These are phyloP conservation scores for Perca flavescens DNA, from an alignment of 2,113 vertebrate species.

Conservation along the genomic window DNA sequence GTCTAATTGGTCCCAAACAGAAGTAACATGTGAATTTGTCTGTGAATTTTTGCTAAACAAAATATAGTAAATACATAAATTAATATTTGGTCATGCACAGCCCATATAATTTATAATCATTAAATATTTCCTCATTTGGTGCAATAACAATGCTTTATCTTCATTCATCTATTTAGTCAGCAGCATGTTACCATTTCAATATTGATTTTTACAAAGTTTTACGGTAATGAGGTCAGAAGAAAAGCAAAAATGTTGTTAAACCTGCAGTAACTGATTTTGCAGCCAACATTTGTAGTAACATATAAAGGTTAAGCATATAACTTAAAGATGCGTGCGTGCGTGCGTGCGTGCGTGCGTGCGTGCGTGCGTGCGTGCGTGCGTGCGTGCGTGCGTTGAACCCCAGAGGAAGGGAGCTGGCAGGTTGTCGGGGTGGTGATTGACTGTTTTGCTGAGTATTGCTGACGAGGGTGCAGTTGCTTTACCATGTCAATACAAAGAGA, in stretches of 20 bases:
- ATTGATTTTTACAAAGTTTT: not conserved
- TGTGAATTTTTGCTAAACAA: not conserved
- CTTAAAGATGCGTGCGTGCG: no score
- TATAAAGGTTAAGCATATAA: no score
- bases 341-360: not conserved
- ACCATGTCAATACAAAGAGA: conserved; percentile 68
- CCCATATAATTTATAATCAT: not conserved
- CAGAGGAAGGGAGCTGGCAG: conserved; percentile 42
- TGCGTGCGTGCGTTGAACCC: conserved; percentile 25
- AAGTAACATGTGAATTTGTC: no score
- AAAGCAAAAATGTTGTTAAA: not conserved
- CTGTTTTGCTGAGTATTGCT: conserved; percentile 65
- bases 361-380: not conserved
- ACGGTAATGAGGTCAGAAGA: not conserved
- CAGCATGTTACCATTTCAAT: not conserved
- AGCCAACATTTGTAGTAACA: no score
- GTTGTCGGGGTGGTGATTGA: conserved; percentile 65
- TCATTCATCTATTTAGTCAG: not conserved
- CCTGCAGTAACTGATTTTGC: not conserved
- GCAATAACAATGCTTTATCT: not conserved
- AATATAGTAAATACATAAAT: not conserved
- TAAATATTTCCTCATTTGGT: not conserved
- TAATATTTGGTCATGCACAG: not conserved
- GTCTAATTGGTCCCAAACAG: not conserved
- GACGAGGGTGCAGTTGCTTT: conserved; percentile 65